Evolutionary conservation across 2,113 vertebrate species (phyloP), one percentile per base, ranked within the genome.

Genomic region (Cinclus mexicanus): DNA sequence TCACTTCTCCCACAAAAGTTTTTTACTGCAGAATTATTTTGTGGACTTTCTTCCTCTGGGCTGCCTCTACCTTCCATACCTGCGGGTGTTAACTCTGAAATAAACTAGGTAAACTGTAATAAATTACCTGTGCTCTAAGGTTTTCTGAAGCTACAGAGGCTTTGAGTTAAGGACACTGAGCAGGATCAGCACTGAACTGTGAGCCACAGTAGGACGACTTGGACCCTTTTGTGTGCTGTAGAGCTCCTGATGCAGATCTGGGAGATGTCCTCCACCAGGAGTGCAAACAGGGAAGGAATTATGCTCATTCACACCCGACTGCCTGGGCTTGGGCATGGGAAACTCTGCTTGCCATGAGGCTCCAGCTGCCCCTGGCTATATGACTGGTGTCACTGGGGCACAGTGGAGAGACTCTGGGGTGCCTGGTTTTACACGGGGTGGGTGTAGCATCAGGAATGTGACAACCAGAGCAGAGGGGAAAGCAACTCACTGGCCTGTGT

Each of bases 201-300:
- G 63, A 81, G 65, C 21, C 21, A 3, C 55, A 39, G 52, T 2
- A 17, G 5, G 6, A 11, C 18, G 44, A 33, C 39, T 75, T 74
- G 18, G 42, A 64, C 14, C 31, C 10, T 25, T 14, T 56, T 14
- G 47, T 76, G 56, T 69, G 55, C 44, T 52, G 14, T 4, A n/a
- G 1, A 23, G 19, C 14, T 78, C 22, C 65, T 63, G 56, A 24
- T 19, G 33, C 10, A 46, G 35, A 8, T 12, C 0, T 68, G 49
- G 57, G 56, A 55, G 44, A 11, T 64, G 25, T 1, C 7, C 5
- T 79, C n/a, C 21, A 2, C 4, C 0, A 12, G 12, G 47, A n/a
- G 19, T n/a, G 52, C 33, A 56, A 33, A 17, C 35, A 81, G 39
- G 39, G 63, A 31, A 71, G 41, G 47, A 61, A 37, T 5, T 42